Conservation (phyloP, 2,797 vertebrate species). For the Novumbra hubbsi region DNA sequence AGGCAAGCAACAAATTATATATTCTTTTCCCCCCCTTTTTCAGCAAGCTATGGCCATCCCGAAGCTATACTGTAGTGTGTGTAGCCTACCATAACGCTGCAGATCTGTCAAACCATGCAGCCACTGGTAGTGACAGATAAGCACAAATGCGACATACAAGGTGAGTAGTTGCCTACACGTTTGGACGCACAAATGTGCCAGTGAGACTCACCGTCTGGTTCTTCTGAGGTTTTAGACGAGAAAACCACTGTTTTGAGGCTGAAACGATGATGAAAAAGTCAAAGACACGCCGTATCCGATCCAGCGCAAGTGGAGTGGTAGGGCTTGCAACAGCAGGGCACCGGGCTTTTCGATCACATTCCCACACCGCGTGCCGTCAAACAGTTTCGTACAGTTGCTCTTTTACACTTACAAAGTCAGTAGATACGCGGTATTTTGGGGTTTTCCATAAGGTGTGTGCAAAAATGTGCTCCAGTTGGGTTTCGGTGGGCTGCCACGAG, state of each 20-base stretch:
- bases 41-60: slow-evolving; percentile 4
- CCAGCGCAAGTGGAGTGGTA: slow-evolving; percentile 56
- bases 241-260: slow-evolving; percentile 22
- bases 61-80: slow-evolving; percentile 13
- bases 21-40: background rate
- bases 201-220: slow-evolving; percentile 60
- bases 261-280: slow-evolving; percentile 58
- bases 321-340: slow-evolving; percentile 37
- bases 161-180: slow-evolving; percentile 13
- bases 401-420: slow-evolving; percentile 26
- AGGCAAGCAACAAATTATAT: background rate
- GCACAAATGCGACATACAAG: slow-evolving; percentile 28
- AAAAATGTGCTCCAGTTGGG: slow-evolving; percentile 50
- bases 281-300: slow-evolving; percentile 52
- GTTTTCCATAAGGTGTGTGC: slow-evolving; percentile 38
- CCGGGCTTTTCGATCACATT: slow-evolving; percentile 35
- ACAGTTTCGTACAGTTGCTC: slow-evolving; percentile 26
- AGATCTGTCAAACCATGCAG: slow-evolving; percentile 67
- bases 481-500: slow-evolving; percentile 63
- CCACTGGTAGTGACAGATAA: slow-evolving; percentile 26
- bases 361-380: slow-evolving; percentile 51
- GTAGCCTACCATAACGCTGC: slow-evolving; percentile 21
- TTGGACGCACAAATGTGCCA: background rate
- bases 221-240: slow-evolving; percentile 37
- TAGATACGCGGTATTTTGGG: slow-evolving; percentile 16